phyloP scores from a whole-genome alignment of 2,888 invertebrate species.

The Brenthis hecate region DNA sequence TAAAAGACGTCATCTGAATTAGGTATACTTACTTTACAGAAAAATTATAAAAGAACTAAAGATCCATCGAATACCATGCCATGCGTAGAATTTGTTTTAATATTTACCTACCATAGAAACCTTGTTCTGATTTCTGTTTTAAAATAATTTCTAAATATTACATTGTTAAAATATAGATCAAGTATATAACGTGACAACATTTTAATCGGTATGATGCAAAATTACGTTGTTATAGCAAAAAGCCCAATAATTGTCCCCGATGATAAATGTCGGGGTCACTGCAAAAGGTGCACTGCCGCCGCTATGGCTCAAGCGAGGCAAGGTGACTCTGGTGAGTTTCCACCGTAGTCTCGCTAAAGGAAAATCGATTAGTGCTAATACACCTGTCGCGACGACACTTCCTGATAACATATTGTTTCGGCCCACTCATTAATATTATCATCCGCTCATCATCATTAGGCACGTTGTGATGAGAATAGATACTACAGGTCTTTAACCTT shows the following conservation, averaged over 20 bases:
- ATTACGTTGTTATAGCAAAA: constrained; percentile 53
- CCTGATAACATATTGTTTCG: constrained; percentile 23
- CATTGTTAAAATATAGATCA: constrained; percentile 48
- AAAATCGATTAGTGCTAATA: constrained; percentile 31
- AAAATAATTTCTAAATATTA: constrained; percentile 33
- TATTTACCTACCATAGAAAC: constrained; percentile 44
- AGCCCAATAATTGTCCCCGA: constrained; percentile 60
- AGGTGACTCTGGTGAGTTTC: constrained; percentile 70
- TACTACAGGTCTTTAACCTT: constrained; percentile 20
- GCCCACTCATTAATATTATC: constrained; percentile 30
- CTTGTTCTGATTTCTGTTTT: constrained; percentile 53
- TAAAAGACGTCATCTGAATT: constrained; percentile 6
- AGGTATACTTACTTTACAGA: neutral
- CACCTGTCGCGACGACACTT: constrained; percentile 22
- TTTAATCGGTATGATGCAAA: constrained; percentile 32
- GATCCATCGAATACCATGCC: neutral
- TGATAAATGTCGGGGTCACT: constrained; percentile 60
- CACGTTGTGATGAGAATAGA: constrained; percentile 22
- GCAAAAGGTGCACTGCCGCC: constrained; percentile 71
- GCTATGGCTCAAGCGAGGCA: constrained; percentile 64
- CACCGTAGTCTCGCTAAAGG: constrained; percentile 44
- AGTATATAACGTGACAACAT: constrained; percentile 30
- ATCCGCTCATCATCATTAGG: constrained; percentile 31
- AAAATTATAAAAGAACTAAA: no score
- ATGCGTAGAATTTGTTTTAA: neutral